Evolutionary conservation across 2,797 vertebrate genomes (phyloP), one percentile per base, ranked within the genome.

Genomic region (Caiman crocodilus): DNA sequence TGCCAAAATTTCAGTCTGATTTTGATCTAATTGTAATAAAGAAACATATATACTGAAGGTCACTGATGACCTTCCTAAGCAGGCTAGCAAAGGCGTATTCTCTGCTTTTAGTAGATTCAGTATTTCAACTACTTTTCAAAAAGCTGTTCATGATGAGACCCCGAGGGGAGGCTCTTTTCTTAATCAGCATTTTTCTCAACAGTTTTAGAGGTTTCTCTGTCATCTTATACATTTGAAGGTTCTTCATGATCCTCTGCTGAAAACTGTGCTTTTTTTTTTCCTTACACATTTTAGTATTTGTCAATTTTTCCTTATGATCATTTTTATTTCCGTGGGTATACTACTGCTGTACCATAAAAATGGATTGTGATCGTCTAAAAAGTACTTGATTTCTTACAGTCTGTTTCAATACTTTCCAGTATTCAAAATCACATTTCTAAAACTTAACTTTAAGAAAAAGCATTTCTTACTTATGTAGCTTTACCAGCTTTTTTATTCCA

Each of bases 11-110:
- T 97, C 94, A 96, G 94, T 93, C 94, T 81, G 90, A 94, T 96
- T 97, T 97, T 96, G 95, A 97, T 96, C 94, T 97, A 94, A 97
- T 96, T 97, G 96, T 96, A 96, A 95, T 92, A 95, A 96, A 96
- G 94, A 95, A 9, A 93, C 95, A 95, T 96, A 95, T 97, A 96
- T 94, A 95, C 93, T 95, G 93, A 96, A 96, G 94, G 91, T 91
- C 93, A 96, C 93, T 93, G 94, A 96, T 96, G 95, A 96, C 95
- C 93, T 96, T 96, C 96, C 96, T 96, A 97, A 96, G 94, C 95
- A 94, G 32, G 58, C 88, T 96, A 97, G 95, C 96, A 96, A 97
- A 96, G 88, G 93, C 96, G 96, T 97, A 94, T 96, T 96, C 96
- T 91, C 92, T 93, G 78, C 96, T 95, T 71, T 95, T 96, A 96